Conservation (phyloP, 1,140 invertebrate genomes). For the Pseudomyrmex cubaensis region DNA sequence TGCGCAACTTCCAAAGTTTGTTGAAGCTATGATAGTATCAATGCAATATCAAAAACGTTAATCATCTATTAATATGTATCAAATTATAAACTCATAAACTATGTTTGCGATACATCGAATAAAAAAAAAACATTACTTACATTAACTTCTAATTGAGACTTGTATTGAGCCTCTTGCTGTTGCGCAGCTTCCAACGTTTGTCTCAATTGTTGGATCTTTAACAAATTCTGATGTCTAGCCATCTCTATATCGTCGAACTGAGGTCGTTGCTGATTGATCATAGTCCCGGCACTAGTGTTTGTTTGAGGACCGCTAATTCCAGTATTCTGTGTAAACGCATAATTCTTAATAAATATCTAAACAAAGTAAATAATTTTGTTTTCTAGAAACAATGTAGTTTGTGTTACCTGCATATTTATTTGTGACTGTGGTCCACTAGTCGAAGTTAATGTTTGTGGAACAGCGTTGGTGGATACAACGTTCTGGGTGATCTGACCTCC, state of each 20-base stretch:
- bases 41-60: no score
- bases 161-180: conserved; percentile 91
- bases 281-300: conserved; percentile 70
- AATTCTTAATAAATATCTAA: conserved; percentile 27
- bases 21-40: conserved; percentile 86
- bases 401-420: conserved; percentile 83
- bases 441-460: conserved; percentile 80
- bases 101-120: background rate
- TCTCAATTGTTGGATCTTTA: conserved; percentile 89
- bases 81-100: no score
- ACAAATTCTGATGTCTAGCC: conserved; percentile 89
- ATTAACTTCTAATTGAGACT: conserved; percentile 89
- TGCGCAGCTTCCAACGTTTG: conserved; percentile 91
- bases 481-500: conserved; percentile 88
- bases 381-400: background rate
- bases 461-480: conserved; percentile 82
- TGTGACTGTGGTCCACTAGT: conserved; percentile 83
- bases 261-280: conserved; percentile 84
- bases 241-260: conserved; percentile 86
- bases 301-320: conserved; percentile 78
- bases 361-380: conserved; percentile 4
- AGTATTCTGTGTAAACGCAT: conserved; percentile 53
- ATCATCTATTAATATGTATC: no score
- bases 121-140: conserved; percentile 62
- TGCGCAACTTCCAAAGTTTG: conserved; percentile 91